Evolutionary conservation across 2,797 vertebrate genomes (phyloP).

Genomic region (Semaprochilodus insignis): DNA sequence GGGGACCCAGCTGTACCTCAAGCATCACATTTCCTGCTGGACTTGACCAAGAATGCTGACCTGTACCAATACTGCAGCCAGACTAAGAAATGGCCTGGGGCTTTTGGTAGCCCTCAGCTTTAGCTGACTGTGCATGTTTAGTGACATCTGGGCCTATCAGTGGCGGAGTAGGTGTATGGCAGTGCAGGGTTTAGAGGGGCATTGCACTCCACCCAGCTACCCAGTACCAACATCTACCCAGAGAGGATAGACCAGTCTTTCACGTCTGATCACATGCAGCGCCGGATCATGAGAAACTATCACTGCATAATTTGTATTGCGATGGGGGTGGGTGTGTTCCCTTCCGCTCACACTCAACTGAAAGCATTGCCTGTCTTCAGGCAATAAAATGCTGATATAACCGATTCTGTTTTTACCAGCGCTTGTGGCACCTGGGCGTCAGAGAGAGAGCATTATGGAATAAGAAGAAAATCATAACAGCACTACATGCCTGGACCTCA

Average conservation of each 20-base stretch:
- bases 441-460: not conserved
- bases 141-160: not conserved
- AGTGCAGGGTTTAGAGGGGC: not conserved
- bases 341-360: not conserved
- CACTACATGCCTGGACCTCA: not conserved
- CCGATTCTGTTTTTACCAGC: not conserved
- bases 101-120: not conserved
- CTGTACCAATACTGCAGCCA: not conserved
- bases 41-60: not conserved
- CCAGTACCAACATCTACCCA: not conserved
- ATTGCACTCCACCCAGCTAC: not conserved
- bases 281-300: not conserved
- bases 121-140: not conserved
- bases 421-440: not conserved
- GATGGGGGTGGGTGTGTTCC: not conserved
- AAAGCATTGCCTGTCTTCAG: not conserved
- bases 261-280: not conserved
- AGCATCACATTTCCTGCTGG: not conserved
- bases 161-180: not conserved
- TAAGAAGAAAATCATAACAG: not conserved
- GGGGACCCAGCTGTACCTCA: not conserved
- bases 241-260: constrained; percentile 10
- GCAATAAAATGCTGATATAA: not conserved
- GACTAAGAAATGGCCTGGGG: not conserved
- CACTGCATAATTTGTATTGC: not conserved